These are phyloP conservation scores for Desmodus rotundus DNA, from an alignment of 2,113 vertebrate genomes.

Conservation along the genomic window DNA sequence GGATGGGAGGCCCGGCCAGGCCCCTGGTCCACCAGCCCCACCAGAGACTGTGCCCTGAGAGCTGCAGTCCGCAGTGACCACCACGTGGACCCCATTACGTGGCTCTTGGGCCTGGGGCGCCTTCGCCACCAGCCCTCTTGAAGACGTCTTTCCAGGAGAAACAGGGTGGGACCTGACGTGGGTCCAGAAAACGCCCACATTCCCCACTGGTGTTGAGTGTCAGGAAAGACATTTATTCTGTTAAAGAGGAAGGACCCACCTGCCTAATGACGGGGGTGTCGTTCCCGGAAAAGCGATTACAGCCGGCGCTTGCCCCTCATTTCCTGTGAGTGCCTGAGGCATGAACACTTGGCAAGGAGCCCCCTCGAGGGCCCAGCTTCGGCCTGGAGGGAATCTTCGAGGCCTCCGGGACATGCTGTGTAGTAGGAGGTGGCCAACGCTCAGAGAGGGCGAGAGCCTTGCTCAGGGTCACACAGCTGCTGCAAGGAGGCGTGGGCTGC, in stretches of 20 bases:
- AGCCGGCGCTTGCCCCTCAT: background rate
- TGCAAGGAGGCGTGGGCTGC: fast-evolving
- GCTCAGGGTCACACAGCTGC: background rate
- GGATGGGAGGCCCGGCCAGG: background rate
- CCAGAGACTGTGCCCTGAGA: fast-evolving
- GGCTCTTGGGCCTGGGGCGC: background rate
- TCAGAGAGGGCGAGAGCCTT: background rate
- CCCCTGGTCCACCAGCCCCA: background rate
- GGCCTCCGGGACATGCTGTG: fast-evolving
- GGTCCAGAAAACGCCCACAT: background rate
- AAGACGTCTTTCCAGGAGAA: background rate
- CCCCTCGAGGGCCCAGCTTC: fast-evolving
- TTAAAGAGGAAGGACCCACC: slow-evolving; percentile 41
- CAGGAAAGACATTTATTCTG: background rate
- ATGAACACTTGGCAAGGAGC: background rate
- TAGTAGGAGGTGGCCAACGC: background rate
- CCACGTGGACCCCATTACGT: fast-evolving
- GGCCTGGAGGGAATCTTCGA: fast-evolving
- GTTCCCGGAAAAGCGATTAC: background rate
- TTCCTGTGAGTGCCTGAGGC: background rate
- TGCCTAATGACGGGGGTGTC: background rate
- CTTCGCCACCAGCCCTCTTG: background rate
- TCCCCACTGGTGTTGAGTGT: fast-evolving
- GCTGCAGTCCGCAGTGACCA: fast-evolving
- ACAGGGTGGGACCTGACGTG: background rate